Conservation (phyloP, 2,113 vertebrate species). For the Emydocephalus ijimae region DNA sequence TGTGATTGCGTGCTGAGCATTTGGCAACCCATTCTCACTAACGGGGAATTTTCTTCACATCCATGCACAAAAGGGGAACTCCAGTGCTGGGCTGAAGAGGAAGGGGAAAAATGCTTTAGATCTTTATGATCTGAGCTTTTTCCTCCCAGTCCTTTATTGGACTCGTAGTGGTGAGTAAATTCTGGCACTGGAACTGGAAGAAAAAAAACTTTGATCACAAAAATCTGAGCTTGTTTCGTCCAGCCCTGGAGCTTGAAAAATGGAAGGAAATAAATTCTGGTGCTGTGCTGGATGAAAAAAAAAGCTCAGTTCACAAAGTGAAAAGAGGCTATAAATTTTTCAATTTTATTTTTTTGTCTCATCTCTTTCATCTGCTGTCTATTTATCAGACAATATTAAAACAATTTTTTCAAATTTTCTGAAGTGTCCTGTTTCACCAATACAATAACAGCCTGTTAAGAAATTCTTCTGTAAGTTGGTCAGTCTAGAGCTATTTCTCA, state of each 20-base stretch:
- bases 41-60: neutral
- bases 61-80: neutral
- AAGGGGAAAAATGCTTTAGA: neutral
- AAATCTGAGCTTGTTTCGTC: neutral
- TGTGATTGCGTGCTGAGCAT: neutral
- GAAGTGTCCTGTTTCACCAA: neutral
- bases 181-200: neutral
- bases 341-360: neutral
- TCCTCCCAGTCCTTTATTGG: neutral
- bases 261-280: neutral
- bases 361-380: neutral
- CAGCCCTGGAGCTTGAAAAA: neutral
- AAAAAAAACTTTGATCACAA: neutral
- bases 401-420: neutral
- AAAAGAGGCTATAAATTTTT: neutral
- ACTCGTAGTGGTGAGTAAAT: neutral
- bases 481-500: neutral
- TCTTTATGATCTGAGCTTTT: neutral
- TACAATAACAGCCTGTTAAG: neutral
- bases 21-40: neutral
- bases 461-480: neutral
- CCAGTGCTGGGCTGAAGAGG: neutral
- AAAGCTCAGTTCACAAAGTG: neutral
- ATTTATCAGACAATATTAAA: neutral
- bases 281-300: neutral